phyloP scores from a whole-genome alignment of 2,797 vertebrate genomes.

The Brotula barbata region DNA sequence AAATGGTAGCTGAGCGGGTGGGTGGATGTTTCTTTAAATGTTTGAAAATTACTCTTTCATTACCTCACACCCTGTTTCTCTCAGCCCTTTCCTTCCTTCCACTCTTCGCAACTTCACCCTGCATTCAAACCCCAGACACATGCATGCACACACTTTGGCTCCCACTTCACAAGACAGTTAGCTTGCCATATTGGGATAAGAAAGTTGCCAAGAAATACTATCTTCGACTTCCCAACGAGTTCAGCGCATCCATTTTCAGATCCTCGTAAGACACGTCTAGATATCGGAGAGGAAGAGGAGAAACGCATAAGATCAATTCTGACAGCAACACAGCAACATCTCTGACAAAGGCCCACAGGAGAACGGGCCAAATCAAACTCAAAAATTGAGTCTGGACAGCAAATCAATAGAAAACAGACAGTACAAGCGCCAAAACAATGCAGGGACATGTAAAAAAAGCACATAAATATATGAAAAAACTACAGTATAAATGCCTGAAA shows the following conservation, averaged over 20 bases:
- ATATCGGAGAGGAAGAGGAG: conserved; percentile 30
- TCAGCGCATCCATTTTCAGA: conserved; percentile 60
- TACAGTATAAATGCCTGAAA: conserved; percentile 22
- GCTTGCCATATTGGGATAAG: conserved; percentile 64
- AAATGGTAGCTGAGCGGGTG: conserved; percentile 62
- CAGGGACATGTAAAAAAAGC: conserved; percentile 22
- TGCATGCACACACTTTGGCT: conserved; percentile 42
- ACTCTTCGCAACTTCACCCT: conserved; percentile 11
- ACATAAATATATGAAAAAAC: conserved; percentile 8
- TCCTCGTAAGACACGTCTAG: conserved; percentile 37
- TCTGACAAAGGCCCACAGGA: conserved; percentile 15
- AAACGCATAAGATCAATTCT: conserved; percentile 32
- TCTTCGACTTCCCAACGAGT: conserved; percentile 51
- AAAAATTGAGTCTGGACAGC: conserved; percentile 8
- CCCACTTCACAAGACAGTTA: conserved; percentile 61
- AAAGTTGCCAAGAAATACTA: conserved; percentile 65
- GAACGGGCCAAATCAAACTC: conserved; percentile 33
- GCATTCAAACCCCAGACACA: conserved; percentile 12
- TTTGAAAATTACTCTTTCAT: conserved; percentile 66
- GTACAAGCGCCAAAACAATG: conserved; percentile 24
- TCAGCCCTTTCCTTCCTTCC: conserved; percentile 39
- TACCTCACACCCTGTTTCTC: conserved; percentile 23
- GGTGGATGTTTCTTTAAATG: conserved; percentile 65
- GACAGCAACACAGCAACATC: conserved; percentile 16
- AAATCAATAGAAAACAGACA: conserved; percentile 41